Evolutionary conservation across 2,888 invertebrate genomes (phyloP).

Genomic region (Andricus curvator): DNA sequence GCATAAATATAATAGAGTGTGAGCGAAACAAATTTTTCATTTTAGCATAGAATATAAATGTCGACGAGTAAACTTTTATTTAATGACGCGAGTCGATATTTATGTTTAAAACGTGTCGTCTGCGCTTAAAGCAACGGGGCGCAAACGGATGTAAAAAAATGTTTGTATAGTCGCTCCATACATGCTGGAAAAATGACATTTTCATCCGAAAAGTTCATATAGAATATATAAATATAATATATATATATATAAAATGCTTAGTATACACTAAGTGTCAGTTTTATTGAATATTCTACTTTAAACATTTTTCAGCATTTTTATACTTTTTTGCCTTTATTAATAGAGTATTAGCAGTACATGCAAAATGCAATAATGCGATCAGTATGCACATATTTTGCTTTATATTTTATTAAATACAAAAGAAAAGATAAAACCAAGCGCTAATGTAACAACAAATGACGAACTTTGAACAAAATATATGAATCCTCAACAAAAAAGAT

Average conservation of each 20-base stretch:
- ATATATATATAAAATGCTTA: neutral
- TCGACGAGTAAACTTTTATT: slow-evolving; percentile 30
- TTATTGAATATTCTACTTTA: neutral
- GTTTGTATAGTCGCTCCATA: neutral
- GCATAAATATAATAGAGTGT: neutral
- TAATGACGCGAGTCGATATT: slow-evolving; percentile 39
- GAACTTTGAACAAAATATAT: too few species aligned
- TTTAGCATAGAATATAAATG: slow-evolving; percentile 32
- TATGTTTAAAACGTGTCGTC: slow-evolving; percentile 36
- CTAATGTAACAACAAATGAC: too few species aligned
- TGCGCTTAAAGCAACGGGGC: slow-evolving; percentile 8
- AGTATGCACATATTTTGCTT: too few species aligned
- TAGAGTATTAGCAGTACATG: too few species aligned
- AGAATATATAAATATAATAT: neutral
- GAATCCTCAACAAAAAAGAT: too few species aligned
- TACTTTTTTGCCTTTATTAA: too few species aligned
- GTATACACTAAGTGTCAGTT: neutral
- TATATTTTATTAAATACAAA: too few species aligned
- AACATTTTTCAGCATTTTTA: too few species aligned
- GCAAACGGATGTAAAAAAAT: slow-evolving; percentile 1
- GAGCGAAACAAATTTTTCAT: slow-evolving; percentile 6
- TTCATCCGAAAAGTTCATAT: neutral
- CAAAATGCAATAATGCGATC: too few species aligned
- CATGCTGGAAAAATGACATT: neutral
- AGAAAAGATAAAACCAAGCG: too few species aligned